Base-by-base conservation (phyloP, 2,888 invertebrate species). In the Auanema freiburgensis region DNA sequence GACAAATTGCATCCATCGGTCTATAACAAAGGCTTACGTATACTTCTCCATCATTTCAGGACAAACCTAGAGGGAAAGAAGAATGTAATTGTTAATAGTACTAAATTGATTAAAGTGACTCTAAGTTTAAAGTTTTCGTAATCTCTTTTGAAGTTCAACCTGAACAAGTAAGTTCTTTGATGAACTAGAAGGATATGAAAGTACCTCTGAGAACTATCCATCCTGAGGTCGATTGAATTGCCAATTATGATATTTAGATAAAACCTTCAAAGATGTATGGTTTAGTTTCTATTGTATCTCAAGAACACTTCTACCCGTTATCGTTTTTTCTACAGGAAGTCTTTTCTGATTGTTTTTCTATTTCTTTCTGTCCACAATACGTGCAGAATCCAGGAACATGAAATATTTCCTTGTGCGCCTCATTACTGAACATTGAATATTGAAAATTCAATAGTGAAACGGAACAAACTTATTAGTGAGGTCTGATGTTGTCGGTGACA, bases 91-190 rank as follows among this genome's bases (percentile, higher is more conserved):
- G 56, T 16, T 14, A 68, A 54, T 1, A 62, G 52, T 5, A 58
- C 49, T 41, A 68, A 43, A 55, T 65, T 65, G 33, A 62, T 33
- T 2, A 62, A 46, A n/a, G 95, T 96, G 75, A 97, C 89, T 78
- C 94, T 90, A 83, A 97, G 87, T 86, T 98, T 98, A 87, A 98
- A 98, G 85, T 93, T 93, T 86, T 98, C 97, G 86, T 98, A 98
- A 87, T 98, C 95, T 86, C 97, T 93, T 88, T 98, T 98, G 87
- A 65, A 68, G 50, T 56, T 52, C 18, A 62, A 68, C 57, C 68
- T 68, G 58, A 12, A 57, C 59, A 23, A 4, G 25, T 4, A 4
- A 1, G 11, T 55, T 60, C 10, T 33, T 8, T 33, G 4, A 33
- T 33, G 4, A 33, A 5, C 4, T 33, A 33, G 3, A 33, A 5